Base-by-base conservation (phyloP, 2,113 vertebrate species). In the Ictalurus furcatus region DNA sequence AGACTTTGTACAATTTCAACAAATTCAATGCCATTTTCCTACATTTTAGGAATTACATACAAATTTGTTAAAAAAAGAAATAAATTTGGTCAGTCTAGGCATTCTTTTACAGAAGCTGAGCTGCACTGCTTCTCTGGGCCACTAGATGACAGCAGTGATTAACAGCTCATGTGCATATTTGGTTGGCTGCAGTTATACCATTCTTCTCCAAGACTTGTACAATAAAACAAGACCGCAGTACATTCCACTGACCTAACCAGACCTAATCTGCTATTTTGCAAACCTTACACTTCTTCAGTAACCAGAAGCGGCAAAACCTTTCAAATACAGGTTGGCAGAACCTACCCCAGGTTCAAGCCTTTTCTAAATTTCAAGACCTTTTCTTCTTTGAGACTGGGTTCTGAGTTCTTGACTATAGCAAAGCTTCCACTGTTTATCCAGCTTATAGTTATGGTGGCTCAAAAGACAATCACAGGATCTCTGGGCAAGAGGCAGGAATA, bases 71-170 rank as follows among this genome's bases (percentile, higher is more conserved):
- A 48, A 48, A 7, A 48, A 54, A 56, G 2, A 11, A 63, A 28
- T 59, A n/a, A 23, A 21, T 37, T 23, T 61, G 56, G 34, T 63
- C 19, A 44, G 8, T 19, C 4, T 63, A 25, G 58, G 34, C 25
- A n/a, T 67, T 37, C 30, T 63, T 1, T 84, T 61, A 37, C 4
- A n/a, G 82, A 40, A 84, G 56, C 61, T 30, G 9, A 54, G 48
- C 19, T 56, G 12, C 65, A 71, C 11, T 0, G 28, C 48, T 56
- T 3, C 16, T 85, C 25, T 54, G 28, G 7, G 3, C 65, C 84
- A 85, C 84, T 85, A 85, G 84, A 56, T 85, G 1, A 48, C 84
- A 85, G 84, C 65, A 85, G 84, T 85, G 84, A 54, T 30, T 73
- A 11, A 73, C n/a, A 85, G 9, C 25, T 34, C 6, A 23, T 34